Evolutionary conservation across 92 coral and sea anemone species (phyloP).

Genomic region (Paramuricea clavata): DNA sequence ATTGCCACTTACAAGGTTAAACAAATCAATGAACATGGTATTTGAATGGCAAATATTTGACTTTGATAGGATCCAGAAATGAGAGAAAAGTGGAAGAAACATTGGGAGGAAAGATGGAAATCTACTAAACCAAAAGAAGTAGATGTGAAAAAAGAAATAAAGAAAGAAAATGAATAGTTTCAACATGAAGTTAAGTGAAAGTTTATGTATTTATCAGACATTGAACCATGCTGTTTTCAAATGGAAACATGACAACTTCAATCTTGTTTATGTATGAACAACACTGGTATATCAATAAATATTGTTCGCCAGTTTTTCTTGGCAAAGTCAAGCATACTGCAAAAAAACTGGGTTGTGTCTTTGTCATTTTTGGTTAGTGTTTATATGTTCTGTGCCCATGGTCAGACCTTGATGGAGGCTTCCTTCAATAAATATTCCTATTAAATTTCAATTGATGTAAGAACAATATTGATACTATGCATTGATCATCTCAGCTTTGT

Average conservation of each 20-base stretch:
- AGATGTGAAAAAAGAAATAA: conserved; percentile 17
- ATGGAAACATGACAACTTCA: neutral
- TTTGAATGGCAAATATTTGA: too few species aligned
- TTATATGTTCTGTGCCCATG: neutral
- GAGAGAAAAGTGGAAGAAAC: conserved; percentile 41
- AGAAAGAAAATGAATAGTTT: neutral
- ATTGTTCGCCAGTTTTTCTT: neutral
- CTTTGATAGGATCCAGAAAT: conserved; percentile 27
- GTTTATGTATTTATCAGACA: neutral
- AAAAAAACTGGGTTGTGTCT: neutral
- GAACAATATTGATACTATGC: too few species aligned
- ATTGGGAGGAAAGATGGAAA: conserved; percentile 44
- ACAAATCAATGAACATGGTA: too few species aligned
- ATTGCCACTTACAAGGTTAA: too few species aligned
- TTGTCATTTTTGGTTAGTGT: neutral
- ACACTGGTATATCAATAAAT: too few species aligned
- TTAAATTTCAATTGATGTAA: too few species aligned
- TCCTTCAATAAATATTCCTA: too few species aligned
- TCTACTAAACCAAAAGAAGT: conserved; percentile 28
- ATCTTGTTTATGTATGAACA: neutral
- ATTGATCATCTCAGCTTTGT: too few species aligned
- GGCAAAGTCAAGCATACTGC: neutral
- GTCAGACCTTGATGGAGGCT: neutral
- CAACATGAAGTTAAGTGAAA: neutral
- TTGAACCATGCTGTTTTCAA: neutral